Evolutionary conservation across 2,113 vertebrate genomes (phyloP), one percentile per base, ranked within the genome.

Genomic region (Gopherus flavomarginatus): DNA sequence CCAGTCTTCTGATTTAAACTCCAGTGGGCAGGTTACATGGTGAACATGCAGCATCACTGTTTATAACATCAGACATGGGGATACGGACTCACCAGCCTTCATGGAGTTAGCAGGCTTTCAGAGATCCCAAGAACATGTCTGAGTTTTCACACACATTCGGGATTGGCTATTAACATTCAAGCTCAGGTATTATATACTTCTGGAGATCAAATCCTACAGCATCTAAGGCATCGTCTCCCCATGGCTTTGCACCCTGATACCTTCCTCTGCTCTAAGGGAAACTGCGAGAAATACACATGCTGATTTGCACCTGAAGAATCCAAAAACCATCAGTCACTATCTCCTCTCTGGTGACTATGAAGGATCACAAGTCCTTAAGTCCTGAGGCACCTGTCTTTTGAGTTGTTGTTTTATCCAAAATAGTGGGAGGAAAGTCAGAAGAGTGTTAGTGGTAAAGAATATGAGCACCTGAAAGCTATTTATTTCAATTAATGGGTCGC

Each of bases 201-300:
- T 80, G 82, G 80, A 96, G 85, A 75, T 65, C 89, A 95, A 86
- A 87, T 77, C 26, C 29, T 17, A 29, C 49, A 77, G 49, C 49
- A 90, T 87, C 85, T 93, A 85, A 94, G 88, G 49, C 22, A 6
- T 72, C 83, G 6, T 50, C 31, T 92, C 24, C 22, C 62, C 84
- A 5, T 65, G 83, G 69, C 65, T 87, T 22, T 77, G 42, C 22
- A 42, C 24, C 42, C 14, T 44, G 42, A 22, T 24, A 44, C 72
- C 14, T 77, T 24, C 42, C 38, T 44, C 79, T 85, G 42, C 81
- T 93, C 62, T 57, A 83, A 81, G 49, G 65, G 72, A 81, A 85
- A 72, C 35, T 57, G 72, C 95, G 94, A 93, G 84, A 95, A 93
- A 95, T 42, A 1, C 5, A 93, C 81, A 53, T 94, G n/a, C 90